Evolutionary conservation across 2,797 vertebrate genomes (phyloP).

Genomic region (Premnoplex brunnescens): DNA sequence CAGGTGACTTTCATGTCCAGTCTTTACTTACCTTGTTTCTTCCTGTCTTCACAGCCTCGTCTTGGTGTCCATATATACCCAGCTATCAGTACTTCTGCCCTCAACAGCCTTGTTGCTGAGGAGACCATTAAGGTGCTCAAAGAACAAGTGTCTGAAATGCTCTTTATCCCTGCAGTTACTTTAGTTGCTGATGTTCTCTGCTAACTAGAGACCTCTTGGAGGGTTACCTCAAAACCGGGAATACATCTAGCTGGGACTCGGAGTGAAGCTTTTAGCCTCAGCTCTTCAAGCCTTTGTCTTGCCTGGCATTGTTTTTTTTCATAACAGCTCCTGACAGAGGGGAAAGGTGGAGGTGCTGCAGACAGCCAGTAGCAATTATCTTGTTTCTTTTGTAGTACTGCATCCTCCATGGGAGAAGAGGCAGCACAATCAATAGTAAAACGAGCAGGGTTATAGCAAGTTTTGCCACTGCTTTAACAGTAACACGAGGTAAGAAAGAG

Average conservation of each 20-base stretch:
- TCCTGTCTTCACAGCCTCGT: not conserved
- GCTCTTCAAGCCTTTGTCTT: not conserved
- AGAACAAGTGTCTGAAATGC: not conserved
- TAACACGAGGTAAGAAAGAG: not conserved
- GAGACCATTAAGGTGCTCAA: slow-evolving; percentile 15
- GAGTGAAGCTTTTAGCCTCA: not conserved
- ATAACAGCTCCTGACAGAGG: not conserved
- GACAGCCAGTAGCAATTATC: not conserved
- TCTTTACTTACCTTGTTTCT: not conserved
- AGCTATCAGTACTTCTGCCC: not conserved
- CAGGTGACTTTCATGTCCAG: not conserved
- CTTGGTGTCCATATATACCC: not conserved
- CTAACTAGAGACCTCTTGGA: not conserved
- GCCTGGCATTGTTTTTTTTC: not conserved
- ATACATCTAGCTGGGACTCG: not conserved
- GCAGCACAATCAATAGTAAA: not conserved
- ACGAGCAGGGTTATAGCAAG: not conserved
- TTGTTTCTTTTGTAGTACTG: not conserved
- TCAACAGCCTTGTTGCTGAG: slow-evolving; percentile 49
- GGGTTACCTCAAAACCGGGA: not conserved
- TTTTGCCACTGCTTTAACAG: not conserved
- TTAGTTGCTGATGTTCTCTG: not conserved
- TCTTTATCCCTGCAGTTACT: not conserved
- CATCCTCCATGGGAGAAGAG: not conserved
- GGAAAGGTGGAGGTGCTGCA: not conserved